Evolutionary conservation across 2,113 vertebrate genomes (phyloP), one percentile per base, ranked within the genome.

Genomic region (Danionella cerebrum): DNA sequence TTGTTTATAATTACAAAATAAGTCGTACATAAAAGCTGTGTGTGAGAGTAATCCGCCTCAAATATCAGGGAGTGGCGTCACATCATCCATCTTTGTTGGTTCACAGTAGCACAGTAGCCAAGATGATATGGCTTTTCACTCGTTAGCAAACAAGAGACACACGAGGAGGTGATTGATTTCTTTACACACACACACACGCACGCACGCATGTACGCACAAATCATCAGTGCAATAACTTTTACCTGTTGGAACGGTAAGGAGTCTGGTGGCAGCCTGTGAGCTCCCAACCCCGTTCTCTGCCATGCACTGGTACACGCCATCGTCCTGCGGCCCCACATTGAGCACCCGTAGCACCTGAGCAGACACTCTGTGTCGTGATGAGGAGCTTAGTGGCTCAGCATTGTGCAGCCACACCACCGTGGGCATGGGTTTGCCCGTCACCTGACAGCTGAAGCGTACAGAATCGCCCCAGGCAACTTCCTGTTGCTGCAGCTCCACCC

Each of bases 261-360:
- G 90, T 6, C 90, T 91, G 41, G 91, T 83, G 8, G 94, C 90
- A 1, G 91, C 94, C 44, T 98, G 96, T 0, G 96, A 91, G 0
- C 96, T 96, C 14, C 96, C 96, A 0, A 97, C 92, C 12, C 89
- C 92, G 0, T 98, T 98, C 84, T 98, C 94, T 0, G 92, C 96
- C 92, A 98, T 90, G 83, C 96, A 98, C 80, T 98, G 96, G 85
- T 98, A 98, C 51, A 98, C 87, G 1, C 96, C 96, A 0, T 95
- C 91, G 0, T 98, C 96, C 81, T 95, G 91, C 0, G 92, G 91
- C 55, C 93, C 92, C 64, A 94, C 91, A 0, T 88, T 90, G 67
- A 84, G 75, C 62, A 98, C 83, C 0, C 89, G 88, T 69, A 98
- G 84, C 0, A 77, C 69, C 2, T 79, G 77, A 2, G 83, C 67